Base-by-base conservation (phyloP, 2,888 invertebrate genomes). In the Amblyjoppa proteus region DNA sequence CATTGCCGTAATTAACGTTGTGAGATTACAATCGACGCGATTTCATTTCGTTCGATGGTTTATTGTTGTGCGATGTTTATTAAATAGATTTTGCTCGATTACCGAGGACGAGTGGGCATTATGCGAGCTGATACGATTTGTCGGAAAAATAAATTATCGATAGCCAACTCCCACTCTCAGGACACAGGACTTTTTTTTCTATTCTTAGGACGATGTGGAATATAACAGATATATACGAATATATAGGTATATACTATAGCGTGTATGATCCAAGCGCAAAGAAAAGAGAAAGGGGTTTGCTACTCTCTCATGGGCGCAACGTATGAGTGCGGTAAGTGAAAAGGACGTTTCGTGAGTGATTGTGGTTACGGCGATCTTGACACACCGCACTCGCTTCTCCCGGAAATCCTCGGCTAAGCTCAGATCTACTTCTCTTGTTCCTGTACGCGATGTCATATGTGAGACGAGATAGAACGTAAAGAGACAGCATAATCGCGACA, bases 281-380 rank as follows among this genome's bases (percentile, higher is more conserved):
- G 84, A 86, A 88, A 88, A 91, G 92, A 89, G 89, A 92, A 93
- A 91, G 89, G 93, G 90, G 88, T 90, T 88, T 73, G 68, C 83
- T 58, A 45, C 77, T 81, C 78, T 88, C 89, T 91, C 91, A 92
- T 91, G 91, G 91, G 41, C 81, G 74, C 78, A 91, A 94, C 92
- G 91, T 94, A 94, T 93, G 93, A 94, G 91, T 84, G 91, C 89
- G 88, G 91, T 94, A 93, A 94, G 89, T 91, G 93, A 91, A 91
- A 92, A 93, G 91, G 94, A 94, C 93, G 92, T 89, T 76, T 90
- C 91, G 87, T 94, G 94, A 94, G 91, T 94, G 94, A 94, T 94
- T 94, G 93, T 93, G 93, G 93, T 91, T 92, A 90, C 92, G 88
- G 89, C 89, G 90, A 92, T 93, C 93, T 91, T 93, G 94, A 94